These are phyloP conservation scores for Mycalesis mineus DNA, from an alignment of 2,888 invertebrate genomes.

Conservation along the genomic window DNA sequence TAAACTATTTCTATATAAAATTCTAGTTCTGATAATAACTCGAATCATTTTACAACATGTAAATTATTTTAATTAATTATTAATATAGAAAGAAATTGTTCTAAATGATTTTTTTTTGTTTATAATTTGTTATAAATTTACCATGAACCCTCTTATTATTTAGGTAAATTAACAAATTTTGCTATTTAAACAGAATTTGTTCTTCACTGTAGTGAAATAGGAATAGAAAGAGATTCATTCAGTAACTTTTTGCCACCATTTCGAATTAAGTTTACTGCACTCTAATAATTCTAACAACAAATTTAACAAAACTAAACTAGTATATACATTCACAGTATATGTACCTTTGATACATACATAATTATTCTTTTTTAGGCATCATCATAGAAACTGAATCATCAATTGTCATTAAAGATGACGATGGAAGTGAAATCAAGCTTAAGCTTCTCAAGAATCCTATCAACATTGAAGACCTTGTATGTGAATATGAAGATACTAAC, in stretches of 20 bases:
- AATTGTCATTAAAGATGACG: conserved; percentile 48
- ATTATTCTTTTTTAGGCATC: conserved; percentile 57
- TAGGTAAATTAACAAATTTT: neutral
- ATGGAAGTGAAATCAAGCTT: conserved; percentile 47
- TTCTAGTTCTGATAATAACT: neutral
- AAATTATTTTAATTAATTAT: no score
- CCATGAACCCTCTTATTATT: neutral
- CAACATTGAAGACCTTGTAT: conserved; percentile 41
- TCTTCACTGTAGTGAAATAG: no score
- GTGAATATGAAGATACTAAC: conserved; percentile 34
- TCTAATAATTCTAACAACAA: no score
- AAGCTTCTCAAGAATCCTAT: conserved; percentile 52
- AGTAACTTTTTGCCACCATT: neutral
- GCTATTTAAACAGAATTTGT: no score
- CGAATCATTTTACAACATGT: neutral
- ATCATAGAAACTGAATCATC: conserved; percentile 50
- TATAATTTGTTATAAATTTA: neutral
- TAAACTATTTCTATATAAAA: neutral
- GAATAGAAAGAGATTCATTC: no score
- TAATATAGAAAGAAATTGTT: neutral
- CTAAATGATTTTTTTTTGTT: neutral
- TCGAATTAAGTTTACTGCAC: neutral
- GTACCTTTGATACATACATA: conserved; percentile 5
- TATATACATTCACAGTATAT: neutral
- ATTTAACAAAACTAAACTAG: no score